These are phyloP conservation scores for Berghia stephanieae DNA, from an alignment of 1,140 invertebrate species.

Conservation along the genomic window DNA sequence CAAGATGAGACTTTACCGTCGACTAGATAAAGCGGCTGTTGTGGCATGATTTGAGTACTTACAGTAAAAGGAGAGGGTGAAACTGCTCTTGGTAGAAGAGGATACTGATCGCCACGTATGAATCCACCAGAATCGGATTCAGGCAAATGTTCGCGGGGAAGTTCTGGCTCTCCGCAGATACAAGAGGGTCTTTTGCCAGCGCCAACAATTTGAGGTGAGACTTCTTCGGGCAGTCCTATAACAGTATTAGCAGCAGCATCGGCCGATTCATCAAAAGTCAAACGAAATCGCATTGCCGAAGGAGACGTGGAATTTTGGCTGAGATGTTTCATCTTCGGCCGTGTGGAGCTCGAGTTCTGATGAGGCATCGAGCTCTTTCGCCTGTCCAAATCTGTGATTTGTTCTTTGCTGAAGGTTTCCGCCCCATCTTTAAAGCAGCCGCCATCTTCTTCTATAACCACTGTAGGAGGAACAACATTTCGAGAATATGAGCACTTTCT, in stretches of 20 bases:
- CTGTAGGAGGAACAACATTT: background rate
- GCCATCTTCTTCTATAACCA: background rate
- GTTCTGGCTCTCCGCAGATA: slow-evolving; percentile 28
- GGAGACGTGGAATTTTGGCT: background rate
- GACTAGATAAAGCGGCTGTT: too few species aligned
- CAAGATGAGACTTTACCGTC: too few species aligned
- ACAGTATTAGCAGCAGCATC: slow-evolving; percentile 18
- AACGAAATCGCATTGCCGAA: slow-evolving; percentile 10
- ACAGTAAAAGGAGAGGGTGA: too few species aligned
- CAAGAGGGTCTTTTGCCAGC: slow-evolving; percentile 25
- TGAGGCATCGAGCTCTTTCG: too few species aligned
- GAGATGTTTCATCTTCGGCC: slow-evolving; percentile 17
- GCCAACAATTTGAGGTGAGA: background rate
- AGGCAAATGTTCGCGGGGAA: too few species aligned
- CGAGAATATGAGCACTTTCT: background rate
- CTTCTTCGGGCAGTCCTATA: slow-evolving; percentile 20
- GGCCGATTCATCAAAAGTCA: slow-evolving; percentile 26
- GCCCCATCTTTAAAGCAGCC: background rate
- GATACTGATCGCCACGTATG: too few species aligned
- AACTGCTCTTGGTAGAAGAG: too few species aligned
- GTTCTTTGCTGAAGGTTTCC: background rate
- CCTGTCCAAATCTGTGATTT: too few species aligned
- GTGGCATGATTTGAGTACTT: too few species aligned
- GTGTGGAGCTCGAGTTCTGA: background rate
- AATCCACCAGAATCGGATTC: too few species aligned